Evolutionary conservation across 1,140 invertebrate genomes (phyloP), one percentile per base, ranked within the genome.

Genomic region (Drosophila paulistorum): DNA sequence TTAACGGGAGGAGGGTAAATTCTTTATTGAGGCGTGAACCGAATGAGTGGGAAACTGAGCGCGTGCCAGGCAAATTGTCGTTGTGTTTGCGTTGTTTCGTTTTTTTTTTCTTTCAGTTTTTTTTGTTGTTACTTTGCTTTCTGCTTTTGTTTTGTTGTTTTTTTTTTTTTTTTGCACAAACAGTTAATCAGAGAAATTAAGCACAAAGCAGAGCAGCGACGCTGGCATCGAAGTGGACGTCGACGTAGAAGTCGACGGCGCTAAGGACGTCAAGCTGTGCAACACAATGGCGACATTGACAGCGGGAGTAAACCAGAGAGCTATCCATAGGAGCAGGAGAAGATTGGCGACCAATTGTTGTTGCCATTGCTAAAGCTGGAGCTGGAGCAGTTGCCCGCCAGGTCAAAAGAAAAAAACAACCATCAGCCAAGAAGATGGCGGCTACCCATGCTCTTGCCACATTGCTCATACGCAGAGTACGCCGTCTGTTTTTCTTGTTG

Each of bases 181-280:
- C 79, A 87, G 83, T 87, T 87, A 83, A 89, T 87, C 83, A 77
- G 68, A 74, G 74, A 87, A 83, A 82, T 87, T 87, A 87, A 87
- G 77, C 77, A 80, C 81, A 71, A 54, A 14, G 42, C 68, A 54
- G 58, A 61, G 68, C 37, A 45, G 64, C 41, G 57, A 51, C 58
- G 64, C 14, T 61, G 64, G 61, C 78, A 67, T 71, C 59, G 67
- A 48, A 45, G 71, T 48, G 26, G 68, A 51, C 54, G 77, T 39
- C 62, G 58, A 60, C 79, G 59, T 33, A 74, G 59, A 54, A 41
- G 55, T 42, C 66, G 65, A 57, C 55, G 79, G 57, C 48, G 55
- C 45, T 62, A 69, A 57, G 61, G 79, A 71, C 62, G 54, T 79
- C 83, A 68, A 73, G 79, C 79, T 89, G 83, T 68, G 83, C 79